These are phyloP conservation scores for Mormyrops boulengeri DNA, from an alignment of 2,797 vertebrate genomes.

Conservation along the genomic window DNA sequence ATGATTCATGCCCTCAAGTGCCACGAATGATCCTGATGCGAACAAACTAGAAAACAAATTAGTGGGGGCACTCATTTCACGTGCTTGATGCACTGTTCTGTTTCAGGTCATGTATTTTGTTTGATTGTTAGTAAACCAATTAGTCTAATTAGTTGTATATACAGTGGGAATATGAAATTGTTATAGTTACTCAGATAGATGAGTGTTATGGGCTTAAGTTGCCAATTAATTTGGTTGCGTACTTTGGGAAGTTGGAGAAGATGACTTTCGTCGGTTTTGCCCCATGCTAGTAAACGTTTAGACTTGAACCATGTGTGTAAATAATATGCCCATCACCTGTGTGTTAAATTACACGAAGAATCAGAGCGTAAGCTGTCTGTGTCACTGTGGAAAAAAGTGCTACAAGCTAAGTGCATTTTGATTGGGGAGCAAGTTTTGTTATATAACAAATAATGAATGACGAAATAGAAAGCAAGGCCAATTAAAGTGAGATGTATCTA, in stretches of 20 bases:
- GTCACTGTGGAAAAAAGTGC: neutral
- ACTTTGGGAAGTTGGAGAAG: neutral
- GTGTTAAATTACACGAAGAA: neutral
- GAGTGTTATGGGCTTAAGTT: neutral
- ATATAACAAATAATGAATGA: slow-evolving; percentile 24
- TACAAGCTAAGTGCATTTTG: neutral
- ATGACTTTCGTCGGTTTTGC: neutral
- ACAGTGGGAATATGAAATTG: neutral
- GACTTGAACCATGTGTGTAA: neutral
- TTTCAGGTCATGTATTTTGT: neutral
- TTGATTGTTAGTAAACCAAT: slow-evolving; percentile 26
- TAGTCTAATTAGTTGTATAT: slow-evolving; percentile 34
- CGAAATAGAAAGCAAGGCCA: slow-evolving; percentile 1
- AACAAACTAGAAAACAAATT: neutral
- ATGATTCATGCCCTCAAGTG: neutral
- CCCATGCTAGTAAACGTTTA: neutral
- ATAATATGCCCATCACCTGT: neutral
- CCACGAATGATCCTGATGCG: neutral
- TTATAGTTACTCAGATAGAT: neutral
- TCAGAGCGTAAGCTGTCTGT: neutral
- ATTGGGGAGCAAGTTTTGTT: slow-evolving; percentile 26
- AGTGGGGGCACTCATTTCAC: neutral
- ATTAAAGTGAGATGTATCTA: slow-evolving; percentile 9
- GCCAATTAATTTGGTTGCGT: neutral
- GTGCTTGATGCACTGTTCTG: neutral